Percentiles rank a stretch among this genome's conserved stretches.
phyloP scores from a whole-genome alignment of 1,140 invertebrate species.

The Drosophila repleta region DNA sequence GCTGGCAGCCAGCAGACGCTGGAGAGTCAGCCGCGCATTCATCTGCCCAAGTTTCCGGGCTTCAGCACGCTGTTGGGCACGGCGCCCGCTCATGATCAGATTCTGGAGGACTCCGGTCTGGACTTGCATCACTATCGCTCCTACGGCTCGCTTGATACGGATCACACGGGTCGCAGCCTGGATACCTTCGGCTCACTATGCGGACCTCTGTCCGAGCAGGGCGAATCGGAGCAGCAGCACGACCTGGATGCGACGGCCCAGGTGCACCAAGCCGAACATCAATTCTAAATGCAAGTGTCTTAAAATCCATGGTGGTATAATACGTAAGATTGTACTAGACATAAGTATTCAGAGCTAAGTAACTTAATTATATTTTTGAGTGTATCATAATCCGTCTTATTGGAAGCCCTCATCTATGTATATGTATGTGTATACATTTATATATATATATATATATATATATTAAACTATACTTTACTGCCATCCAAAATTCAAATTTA shows the following conservation, averaged over 20 bases:
- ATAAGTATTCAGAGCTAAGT: conserved; percentile 55
- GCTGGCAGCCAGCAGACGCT: conserved; percentile 71
- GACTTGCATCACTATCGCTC: conserved; percentile 67
- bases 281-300: conserved; percentile 64
- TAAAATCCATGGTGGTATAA: conserved; percentile 35
- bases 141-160: conserved; percentile 69
- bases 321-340: conserved; percentile 45
- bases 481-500: conserved; percentile 40
- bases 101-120: conserved; percentile 61
- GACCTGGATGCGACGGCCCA: conserved; percentile 37
- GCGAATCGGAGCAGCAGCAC: conserved; percentile 39
- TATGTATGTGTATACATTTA: conserved; percentile 5
- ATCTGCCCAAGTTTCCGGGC: conserved; percentile 74
- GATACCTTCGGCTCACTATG: conserved; percentile 75
- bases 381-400: conserved; percentile 45
- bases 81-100: conserved; percentile 56
- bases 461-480: conserved; percentile 50
- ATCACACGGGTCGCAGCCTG: conserved; percentile 69
- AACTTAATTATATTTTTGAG: conserved; percentile 33
- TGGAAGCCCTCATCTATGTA: conserved; percentile 42
- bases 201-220: conserved; percentile 58
- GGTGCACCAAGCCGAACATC: conserved; percentile 59
- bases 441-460: conserved; percentile 3
- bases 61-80: conserved; percentile 65
- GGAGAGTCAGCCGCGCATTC: conserved; percentile 61